Evolutionary conservation across 2,888 invertebrate species (phyloP), one percentile per base, ranked within the genome.

Genomic region (Meandrusa payeni): DNA sequence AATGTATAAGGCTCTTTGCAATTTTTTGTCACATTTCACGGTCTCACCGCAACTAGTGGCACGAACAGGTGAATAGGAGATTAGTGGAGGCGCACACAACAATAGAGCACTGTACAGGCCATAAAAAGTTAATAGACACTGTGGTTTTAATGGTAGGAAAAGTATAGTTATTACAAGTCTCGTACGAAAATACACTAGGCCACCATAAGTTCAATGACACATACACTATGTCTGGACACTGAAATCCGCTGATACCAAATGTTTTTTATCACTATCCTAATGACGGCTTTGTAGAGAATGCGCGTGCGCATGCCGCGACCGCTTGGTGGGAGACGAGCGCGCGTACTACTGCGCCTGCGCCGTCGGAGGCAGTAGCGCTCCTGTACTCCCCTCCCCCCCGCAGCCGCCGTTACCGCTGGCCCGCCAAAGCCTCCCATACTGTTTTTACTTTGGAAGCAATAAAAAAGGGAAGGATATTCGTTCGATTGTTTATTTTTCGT

Each of bases 11-110:
- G 65, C 64, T 70, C 78, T 79, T 82, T 82, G 82, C 85, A 76
- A 80, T 82, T 86, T 85, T 85, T 86, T 86, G 79, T 83, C 83
- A 82, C 83, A 85, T 85, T 86, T 80, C 82, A 86, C 79, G 77
- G 82, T 76, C 67, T 59, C 68, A 76, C 78, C 76, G 67, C 80
- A 75, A 67, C 67, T 65, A 69, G 76, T 76, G 72, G 72, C 67
- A 56, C 61, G 66, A 59, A 76, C 80, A 81, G 81, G 81, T 82
- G 82, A 79, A 81, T 77, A 77, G 76, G 55, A 73, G 78, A 83
- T 85, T 78, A 79, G 73, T 76, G 64, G 75, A 70, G 64, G 72
- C 72, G 74, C 66, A 75, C 79, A 80, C 79, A 79, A 83, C 76
- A 82, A 82, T 78, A 76, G 72, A 61, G 59, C 78, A 78, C 79